A percentile compares a stretch with the other conserved stretches of the same genome.
Conservation (phyloP, 2,797 vertebrate species). For the Mergus octosetaceus region DNA sequence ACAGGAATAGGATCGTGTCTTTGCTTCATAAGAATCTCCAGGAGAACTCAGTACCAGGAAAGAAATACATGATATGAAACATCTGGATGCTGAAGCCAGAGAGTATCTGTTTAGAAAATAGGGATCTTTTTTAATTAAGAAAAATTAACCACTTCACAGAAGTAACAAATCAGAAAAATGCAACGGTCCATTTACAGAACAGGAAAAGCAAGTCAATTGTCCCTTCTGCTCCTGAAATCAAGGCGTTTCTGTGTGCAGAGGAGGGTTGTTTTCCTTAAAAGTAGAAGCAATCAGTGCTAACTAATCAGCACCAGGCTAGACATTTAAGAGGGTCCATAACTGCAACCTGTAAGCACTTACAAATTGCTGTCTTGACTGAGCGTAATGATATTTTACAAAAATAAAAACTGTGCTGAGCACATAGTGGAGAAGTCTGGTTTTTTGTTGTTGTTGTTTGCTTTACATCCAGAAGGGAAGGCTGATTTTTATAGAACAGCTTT, state of each 20-base stretch:
- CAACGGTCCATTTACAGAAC: not conserved
- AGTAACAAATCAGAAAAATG: not conserved
- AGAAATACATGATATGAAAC: not conserved
- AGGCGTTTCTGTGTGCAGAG: not conserved
- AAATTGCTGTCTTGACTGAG: not conserved
- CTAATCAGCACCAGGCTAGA: not conserved
- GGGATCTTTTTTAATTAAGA: not conserved
- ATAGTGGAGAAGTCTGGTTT: not conserved
- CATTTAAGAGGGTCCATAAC: not conserved
- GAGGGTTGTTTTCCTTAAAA: not conserved
- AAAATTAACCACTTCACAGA: not conserved
- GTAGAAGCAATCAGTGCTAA: not conserved
- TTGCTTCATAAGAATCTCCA: not conserved
- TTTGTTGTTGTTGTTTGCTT: slow-evolving; percentile 26
- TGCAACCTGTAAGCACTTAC: not conserved
- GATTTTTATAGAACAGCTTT: not conserved
- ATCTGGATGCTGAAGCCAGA: not conserved
- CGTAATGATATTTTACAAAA: not conserved
- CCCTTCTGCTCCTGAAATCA: slow-evolving; percentile 23
- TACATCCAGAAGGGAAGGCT: not conserved
- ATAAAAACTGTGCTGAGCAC: not conserved
- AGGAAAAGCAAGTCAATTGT: not conserved
- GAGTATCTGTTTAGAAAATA: not conserved
- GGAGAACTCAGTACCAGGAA: not conserved
- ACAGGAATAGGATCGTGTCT: not conserved